phyloP scores from a whole-genome alignment of 1,140 invertebrate genomes.

The Polypedilum vanderplanki region DNA sequence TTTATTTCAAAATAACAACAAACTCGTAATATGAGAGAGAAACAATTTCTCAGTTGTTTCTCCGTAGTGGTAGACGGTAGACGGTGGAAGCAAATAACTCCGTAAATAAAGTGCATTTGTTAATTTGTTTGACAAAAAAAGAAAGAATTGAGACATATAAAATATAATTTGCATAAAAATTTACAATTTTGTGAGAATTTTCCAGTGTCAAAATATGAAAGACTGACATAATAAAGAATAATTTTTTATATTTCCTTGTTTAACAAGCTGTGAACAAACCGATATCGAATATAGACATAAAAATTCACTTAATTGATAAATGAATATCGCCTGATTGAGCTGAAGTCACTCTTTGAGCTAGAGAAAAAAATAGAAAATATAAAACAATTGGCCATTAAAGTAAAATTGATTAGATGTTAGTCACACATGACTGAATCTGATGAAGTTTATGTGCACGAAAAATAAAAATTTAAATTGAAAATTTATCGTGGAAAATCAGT shows the following conservation, averaged over 20 bases:
- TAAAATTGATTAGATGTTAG: slow-evolving; percentile 28
- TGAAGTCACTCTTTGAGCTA: too few species aligned
- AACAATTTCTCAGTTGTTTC: slow-evolving; percentile 25
- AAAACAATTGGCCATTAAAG: slow-evolving; percentile 10
- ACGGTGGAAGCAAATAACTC: background rate
- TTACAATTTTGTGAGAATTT: background rate
- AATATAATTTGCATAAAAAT: background rate
- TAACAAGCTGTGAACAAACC: too few species aligned
- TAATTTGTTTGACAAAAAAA: background rate
- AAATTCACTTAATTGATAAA: too few species aligned
- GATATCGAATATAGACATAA: too few species aligned
- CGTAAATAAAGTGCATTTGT: background rate
- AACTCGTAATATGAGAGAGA: background rate
- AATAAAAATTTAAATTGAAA: background rate
- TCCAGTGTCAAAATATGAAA: background rate
- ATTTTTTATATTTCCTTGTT: too few species aligned
- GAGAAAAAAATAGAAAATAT: background rate
- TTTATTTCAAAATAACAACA: slow-evolving; percentile 19
- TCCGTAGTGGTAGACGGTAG: background rate
- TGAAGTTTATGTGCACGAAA: slow-evolving; percentile 16
- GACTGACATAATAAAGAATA: too few species aligned
- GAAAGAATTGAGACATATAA: slow-evolving; percentile 4
- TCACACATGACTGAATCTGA: slow-evolving; percentile 22
- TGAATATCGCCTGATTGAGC: too few species aligned
- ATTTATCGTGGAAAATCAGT: slow-evolving; percentile 25